phyloP scores from a whole-genome alignment of 2,113 vertebrate species.

The Psittacara wagleri region DNA sequence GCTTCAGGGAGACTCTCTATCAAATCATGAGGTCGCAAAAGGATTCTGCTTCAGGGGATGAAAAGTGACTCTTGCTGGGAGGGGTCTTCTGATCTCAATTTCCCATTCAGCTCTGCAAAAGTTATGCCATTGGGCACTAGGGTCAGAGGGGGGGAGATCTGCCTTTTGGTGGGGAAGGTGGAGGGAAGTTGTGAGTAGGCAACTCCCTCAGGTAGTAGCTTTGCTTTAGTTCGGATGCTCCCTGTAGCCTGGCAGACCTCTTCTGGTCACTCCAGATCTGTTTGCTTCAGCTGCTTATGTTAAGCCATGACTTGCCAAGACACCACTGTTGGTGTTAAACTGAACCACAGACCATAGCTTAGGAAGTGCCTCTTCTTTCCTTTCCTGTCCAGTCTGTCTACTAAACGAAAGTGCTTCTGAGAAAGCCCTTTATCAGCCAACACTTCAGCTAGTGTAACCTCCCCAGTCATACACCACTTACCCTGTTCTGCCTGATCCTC shows the following conservation, averaged over 20 bases:
- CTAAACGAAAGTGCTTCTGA: not conserved
- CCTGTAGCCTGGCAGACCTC: not conserved
- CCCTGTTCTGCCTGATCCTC: not conserved
- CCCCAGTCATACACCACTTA: not conserved
- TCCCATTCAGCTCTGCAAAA: not conserved
- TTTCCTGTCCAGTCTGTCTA: not conserved
- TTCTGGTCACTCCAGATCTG: not conserved
- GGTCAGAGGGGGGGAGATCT: not conserved
- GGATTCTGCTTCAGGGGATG: slow-evolving; percentile 65
- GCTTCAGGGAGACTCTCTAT: slow-evolving; percentile 86
- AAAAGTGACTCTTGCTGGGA: slow-evolving; percentile 61
- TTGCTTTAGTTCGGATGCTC: slow-evolving; percentile 9
- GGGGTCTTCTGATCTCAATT: not conserved
- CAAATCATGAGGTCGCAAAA: slow-evolving; percentile 83
- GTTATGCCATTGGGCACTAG: not conserved
- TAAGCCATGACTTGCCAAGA: not conserved
- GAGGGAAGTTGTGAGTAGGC: not conserved
- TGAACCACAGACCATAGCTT: not conserved
- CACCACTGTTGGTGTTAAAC: not conserved
- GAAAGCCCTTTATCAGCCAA: not conserved
- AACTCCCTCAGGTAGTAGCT: not conserved
- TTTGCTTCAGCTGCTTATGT: slow-evolving; percentile 3
- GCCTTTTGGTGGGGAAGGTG: not conserved
- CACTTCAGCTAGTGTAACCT: not conserved
- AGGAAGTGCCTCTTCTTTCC: not conserved